These are phyloP conservation scores for Fukomys damarensis DNA, from an alignment of 2,113 vertebrate species.

Conservation along the genomic window DNA sequence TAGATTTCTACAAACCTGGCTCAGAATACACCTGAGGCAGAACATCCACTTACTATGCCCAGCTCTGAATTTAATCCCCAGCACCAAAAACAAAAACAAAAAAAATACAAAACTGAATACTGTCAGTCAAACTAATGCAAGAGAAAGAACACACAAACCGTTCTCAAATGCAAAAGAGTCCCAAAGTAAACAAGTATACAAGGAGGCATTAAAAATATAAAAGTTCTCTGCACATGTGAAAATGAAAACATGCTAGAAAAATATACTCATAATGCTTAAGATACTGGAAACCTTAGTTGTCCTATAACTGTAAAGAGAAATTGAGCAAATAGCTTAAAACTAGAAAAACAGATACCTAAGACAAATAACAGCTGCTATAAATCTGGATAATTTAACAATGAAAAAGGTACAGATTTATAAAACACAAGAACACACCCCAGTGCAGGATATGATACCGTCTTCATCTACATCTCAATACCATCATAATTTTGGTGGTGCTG, in stretches of 20 bases:
- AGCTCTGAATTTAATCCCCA: not conserved
- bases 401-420: not conserved
- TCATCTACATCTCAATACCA: not conserved
- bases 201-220: not conserved
- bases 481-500: not conserved
- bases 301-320: not conserved
- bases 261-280: not conserved
- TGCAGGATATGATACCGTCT: not conserved
- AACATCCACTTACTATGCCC: not conserved
- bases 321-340: not conserved
- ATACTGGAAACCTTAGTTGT: not conserved
- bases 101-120: too few species aligned
- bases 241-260: slow-evolving; percentile 29
- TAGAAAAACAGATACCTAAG: not conserved
- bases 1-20: not conserved
- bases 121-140: too few species aligned
- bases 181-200: not conserved
- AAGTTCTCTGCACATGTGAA: not conserved
- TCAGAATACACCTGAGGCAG: not conserved
- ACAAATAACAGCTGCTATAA: not conserved
- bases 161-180: not conserved
- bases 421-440: not conserved
- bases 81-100: not conserved
- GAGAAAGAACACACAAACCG: not conserved
- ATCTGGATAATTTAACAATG: not conserved